A percentile compares a stretch with the other conserved stretches of the same genome.
Conservation (phyloP, 2,888 invertebrate genomes). For the Oxyteleia sp. region DNA sequence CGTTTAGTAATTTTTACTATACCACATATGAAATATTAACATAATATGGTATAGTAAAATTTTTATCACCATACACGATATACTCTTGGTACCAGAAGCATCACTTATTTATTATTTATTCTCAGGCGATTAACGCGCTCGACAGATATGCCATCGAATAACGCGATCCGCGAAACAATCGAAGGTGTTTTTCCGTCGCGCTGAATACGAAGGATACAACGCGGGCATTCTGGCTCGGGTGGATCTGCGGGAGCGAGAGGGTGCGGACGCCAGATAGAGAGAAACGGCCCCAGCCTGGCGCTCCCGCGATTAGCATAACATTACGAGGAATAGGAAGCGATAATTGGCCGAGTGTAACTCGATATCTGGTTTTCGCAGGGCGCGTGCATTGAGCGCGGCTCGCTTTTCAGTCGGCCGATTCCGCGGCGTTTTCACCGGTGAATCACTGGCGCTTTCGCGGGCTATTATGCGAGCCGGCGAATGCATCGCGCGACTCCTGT, state of each 20-base stretch:
- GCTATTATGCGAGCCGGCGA: slow-evolving; percentile 60
- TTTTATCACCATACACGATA: too few relatives aligned
- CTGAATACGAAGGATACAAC: slow-evolving; percentile 57
- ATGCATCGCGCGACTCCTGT: slow-evolving; percentile 79
- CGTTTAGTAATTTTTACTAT: too few relatives aligned
- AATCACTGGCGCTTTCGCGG: slow-evolving; percentile 49
- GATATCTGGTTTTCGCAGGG: slow-evolving; percentile 83
- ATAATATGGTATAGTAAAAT: too few relatives aligned
- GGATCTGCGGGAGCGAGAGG: background rate
- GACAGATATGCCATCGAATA: slow-evolving; percentile 24
- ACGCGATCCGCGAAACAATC: slow-evolving; percentile 26
- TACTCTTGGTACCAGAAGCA: too few relatives aligned
- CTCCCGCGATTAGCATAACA: slow-evolving; percentile 80
- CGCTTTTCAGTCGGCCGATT: slow-evolving; percentile 73
- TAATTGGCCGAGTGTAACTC: slow-evolving; percentile 83
- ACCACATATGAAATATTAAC: too few relatives aligned
- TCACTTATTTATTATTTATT: slow-evolving; percentile 65
- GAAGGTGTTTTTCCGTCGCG: slow-evolving; percentile 43
- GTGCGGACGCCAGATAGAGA: slow-evolving; percentile 8
- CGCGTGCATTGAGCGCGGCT: slow-evolving; percentile 71
- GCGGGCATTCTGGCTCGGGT: slow-evolving; percentile 1
- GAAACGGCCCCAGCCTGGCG: slow-evolving; percentile 19
- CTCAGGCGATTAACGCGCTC: slow-evolving; percentile 37
- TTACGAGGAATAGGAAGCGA: slow-evolving; percentile 80
- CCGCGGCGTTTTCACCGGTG: slow-evolving; percentile 49